A percentile compares a stretch with the other conserved stretches of the same genome.
These are phyloP conservation scores for Carcharodon carcharias DNA, from an alignment of 2,797 vertebrate genomes.

Conservation along the genomic window DNA sequence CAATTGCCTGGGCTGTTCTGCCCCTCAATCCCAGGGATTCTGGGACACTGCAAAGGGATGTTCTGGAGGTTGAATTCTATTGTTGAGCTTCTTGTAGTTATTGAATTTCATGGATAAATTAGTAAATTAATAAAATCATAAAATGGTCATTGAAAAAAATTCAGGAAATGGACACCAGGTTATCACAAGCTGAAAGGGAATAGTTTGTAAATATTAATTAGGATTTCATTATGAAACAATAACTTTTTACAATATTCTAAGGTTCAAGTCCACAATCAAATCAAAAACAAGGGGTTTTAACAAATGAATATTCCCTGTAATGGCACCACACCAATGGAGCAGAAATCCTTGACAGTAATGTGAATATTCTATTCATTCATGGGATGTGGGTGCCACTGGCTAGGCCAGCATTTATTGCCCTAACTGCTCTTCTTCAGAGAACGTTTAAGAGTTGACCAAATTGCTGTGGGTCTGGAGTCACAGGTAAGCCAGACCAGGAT, in stretches of 20 bases:
- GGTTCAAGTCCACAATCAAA: neutral
- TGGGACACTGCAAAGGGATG: neutral
- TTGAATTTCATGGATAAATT: neutral
- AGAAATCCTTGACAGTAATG: neutral
- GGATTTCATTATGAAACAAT: neutral
- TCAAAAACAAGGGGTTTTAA: neutral
- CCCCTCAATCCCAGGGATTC: neutral
- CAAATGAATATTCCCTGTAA: neutral
- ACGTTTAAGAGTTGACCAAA: no score
- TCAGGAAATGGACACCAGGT: neutral
- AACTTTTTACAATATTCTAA: neutral
- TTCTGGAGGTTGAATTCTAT: neutral
- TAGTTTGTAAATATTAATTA: neutral
- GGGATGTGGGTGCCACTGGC: no score
- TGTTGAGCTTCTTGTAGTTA: neutral
- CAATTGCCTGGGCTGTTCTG: neutral
- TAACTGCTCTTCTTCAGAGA: no score
- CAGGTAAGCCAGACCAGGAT: no score
- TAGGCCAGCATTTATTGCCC: no score
- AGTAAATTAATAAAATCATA: neutral
- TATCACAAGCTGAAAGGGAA: neutral
- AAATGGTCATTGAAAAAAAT: neutral
- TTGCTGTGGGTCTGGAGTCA: no score
- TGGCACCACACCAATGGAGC: neutral
- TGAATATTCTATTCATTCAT: neutral